These are phyloP conservation scores for Chaenocephalus aceratus DNA, from an alignment of 2,113 vertebrate species.

Conservation along the genomic window DNA sequence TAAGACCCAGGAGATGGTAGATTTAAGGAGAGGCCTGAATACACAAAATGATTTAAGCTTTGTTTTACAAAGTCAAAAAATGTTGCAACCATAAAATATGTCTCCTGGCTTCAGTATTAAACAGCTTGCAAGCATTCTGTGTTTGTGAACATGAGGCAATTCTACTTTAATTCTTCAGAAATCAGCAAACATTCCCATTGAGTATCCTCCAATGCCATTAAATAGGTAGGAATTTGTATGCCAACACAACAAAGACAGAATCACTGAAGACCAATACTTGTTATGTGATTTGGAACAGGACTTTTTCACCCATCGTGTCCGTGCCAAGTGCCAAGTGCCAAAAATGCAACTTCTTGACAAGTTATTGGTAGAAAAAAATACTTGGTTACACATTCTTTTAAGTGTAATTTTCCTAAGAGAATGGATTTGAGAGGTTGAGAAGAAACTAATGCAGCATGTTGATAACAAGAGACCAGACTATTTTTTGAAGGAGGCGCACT, in stretches of 20 bases:
- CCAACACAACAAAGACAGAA: not conserved
- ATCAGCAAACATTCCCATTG: not conserved
- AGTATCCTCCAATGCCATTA: not conserved
- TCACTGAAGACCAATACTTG: not conserved
- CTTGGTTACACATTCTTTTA: not conserved
- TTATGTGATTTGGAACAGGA: too few relatives aligned
- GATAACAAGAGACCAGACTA: constrained; percentile 9
- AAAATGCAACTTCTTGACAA: not conserved
- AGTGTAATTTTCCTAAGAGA: not conserved
- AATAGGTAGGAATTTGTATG: not conserved
- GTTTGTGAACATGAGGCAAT: not conserved
- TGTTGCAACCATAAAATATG: constrained; percentile 29
- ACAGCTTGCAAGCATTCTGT: not conserved
- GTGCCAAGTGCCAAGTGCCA: not conserved
- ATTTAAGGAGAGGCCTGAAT: constrained; percentile 14
- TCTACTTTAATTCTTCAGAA: not conserved
- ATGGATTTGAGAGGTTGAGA: not conserved
- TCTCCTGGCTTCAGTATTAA: constrained; percentile 7
- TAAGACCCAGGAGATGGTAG: not conserved
- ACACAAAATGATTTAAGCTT: constrained; percentile 25
- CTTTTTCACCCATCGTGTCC: not conserved
- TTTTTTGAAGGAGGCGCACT: constrained; percentile 1
- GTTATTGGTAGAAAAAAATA: not conserved
- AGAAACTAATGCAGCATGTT: constrained; percentile 11
- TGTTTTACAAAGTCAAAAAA: constrained; percentile 11